phyloP scores from a whole-genome alignment of 2,888 invertebrate genomes.

The Eustalomyia histrio region DNA sequence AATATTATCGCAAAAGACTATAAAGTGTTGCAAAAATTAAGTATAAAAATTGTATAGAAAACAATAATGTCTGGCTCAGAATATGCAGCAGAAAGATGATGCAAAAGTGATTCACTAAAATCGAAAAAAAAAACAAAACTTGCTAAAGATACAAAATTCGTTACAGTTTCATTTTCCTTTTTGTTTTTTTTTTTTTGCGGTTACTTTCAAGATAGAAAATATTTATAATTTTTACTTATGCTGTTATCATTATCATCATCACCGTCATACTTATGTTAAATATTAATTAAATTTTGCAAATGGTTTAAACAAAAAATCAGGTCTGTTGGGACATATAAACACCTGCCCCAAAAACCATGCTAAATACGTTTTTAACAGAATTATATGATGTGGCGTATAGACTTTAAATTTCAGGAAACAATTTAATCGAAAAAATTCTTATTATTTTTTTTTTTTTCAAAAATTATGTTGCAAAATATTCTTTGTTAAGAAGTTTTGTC shows the following conservation, averaged over 20 bases:
- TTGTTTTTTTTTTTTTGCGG: neutral
- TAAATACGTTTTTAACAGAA: constrained; percentile 49
- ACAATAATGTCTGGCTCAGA: neutral
- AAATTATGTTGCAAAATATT: constrained; percentile 11
- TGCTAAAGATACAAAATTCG: neutral
- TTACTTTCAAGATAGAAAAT: neutral
- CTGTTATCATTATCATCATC: constrained; percentile 10
- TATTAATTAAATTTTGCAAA: constrained; percentile 61
- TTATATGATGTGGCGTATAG: constrained; percentile 57
- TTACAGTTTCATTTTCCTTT: neutral
- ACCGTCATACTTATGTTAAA: constrained; percentile 52
- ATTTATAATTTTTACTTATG: neutral
- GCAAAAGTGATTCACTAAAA: too few relatives aligned
- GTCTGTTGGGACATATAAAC: constrained; percentile 30
- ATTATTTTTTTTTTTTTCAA: neutral
- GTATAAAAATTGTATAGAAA: neutral
- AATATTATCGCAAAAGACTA: constrained; percentile 51
- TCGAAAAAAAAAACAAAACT: too few relatives aligned
- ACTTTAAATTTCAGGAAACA: constrained; percentile 39
- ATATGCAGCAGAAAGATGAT: neutral
- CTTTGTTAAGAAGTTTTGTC: constrained; percentile 10
- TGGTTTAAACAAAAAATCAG: constrained; percentile 47
- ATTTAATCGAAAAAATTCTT: constrained; percentile 47
- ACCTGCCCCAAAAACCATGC: constrained; percentile 49
- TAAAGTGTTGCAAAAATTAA: constrained; percentile 57